A percentile compares a stretch with the other conserved stretches of the same genome.
phyloP scores from a whole-genome alignment of 2,113 vertebrate genomes.

The Rhodinocichla rosea region DNA sequence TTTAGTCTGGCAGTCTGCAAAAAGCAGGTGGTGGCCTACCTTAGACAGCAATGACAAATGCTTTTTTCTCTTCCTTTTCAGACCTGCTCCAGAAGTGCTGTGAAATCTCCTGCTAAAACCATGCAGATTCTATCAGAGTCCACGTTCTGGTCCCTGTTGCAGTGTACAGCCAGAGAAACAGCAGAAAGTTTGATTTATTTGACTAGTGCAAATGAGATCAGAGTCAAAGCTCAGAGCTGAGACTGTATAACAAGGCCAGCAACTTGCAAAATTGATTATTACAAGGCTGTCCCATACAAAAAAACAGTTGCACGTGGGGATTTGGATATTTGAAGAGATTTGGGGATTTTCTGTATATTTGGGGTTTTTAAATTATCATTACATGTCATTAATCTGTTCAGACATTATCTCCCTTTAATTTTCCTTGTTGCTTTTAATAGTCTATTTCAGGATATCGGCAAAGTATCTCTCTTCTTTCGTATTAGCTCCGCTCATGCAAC shows the following conservation, averaged over 20 bases:
- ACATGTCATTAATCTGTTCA: slow-evolving; percentile 46
- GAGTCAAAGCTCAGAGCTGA: background rate
- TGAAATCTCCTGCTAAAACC: background rate
- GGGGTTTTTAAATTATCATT: background rate
- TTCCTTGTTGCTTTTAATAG: background rate
- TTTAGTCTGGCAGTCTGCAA: background rate
- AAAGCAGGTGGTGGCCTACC: background rate
- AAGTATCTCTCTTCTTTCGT: background rate
- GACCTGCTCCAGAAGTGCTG: background rate
- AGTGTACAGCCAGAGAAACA: background rate
- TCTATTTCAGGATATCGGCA: background rate
- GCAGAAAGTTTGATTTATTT: background rate
- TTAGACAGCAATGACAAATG: background rate
- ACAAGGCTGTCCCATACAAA: background rate
- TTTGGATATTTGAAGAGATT: background rate
- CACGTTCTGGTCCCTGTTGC: background rate
- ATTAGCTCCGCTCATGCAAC: background rate
- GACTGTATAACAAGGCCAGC: background rate
- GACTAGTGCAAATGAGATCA: background rate
- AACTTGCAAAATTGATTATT: background rate
- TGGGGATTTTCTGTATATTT: background rate
- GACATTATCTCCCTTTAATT: slow-evolving; percentile 32
- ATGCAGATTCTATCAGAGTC: background rate
- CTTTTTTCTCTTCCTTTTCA: background rate
- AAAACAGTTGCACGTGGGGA: background rate